Evolutionary conservation across 2,113 vertebrate genomes (phyloP).

Genomic region (Petroica traversi): DNA sequence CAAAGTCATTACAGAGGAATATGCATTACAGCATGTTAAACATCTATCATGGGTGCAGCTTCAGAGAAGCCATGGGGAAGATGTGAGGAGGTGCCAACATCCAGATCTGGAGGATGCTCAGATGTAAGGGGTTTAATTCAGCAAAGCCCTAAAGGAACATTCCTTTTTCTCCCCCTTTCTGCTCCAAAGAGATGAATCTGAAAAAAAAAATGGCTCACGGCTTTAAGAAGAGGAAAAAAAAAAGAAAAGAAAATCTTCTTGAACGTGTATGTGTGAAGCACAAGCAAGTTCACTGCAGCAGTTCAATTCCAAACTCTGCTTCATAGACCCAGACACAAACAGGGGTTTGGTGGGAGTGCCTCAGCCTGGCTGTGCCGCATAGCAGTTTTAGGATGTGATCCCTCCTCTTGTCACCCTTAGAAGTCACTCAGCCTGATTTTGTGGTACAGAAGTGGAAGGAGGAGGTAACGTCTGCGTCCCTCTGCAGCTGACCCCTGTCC

Average conservation of each 20-base stretch:
- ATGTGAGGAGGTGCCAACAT: not conserved
- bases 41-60: slow-evolving; percentile 5
- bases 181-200: not conserved
- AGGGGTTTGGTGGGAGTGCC: not conserved
- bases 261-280: not conserved
- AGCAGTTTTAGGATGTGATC: not conserved
- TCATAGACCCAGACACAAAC: not conserved
- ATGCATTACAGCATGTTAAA: slow-evolving; percentile 6
- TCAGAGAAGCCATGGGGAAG: not conserved
- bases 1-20: slow-evolving; percentile 39
- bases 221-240: not conserved
- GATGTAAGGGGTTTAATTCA: not conserved
- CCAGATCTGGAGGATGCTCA: not conserved
- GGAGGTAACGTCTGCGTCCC: not conserved
- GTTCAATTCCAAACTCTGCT: not conserved
- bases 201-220: not conserved
- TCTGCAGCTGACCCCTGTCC: not conserved
- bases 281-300: not conserved
- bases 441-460: not conserved
- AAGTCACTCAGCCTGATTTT: not conserved
- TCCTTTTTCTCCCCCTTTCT: not conserved
- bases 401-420: not conserved
- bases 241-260: not conserved
- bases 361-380: not conserved
- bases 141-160: not conserved